phyloP scores from a whole-genome alignment of 2,888 invertebrate species.

The Cephus pulcher region DNA sequence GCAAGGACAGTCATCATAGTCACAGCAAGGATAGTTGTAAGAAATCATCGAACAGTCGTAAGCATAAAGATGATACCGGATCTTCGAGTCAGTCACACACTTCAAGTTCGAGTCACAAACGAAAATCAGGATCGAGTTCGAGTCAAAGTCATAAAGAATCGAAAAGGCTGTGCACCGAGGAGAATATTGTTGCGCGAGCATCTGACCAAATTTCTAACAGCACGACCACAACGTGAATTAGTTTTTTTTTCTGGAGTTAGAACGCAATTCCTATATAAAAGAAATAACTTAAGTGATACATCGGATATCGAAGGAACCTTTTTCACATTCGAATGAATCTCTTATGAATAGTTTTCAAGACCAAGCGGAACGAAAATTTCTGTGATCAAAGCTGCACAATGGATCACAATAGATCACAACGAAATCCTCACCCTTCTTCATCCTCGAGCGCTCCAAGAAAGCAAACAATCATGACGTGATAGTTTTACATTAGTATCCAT shows the following conservation, averaged over 20 bases:
- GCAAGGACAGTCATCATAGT: conserved; percentile 38
- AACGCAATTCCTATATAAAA: not conserved
- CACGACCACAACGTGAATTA: conserved; percentile 15
- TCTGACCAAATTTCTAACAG: conserved; percentile 27
- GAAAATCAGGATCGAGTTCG: conserved; percentile 50
- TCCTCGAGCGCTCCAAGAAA: not conserved
- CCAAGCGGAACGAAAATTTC: not conserved
- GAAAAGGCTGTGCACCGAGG: conserved; percentile 48
- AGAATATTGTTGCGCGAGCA: conserved; percentile 25
- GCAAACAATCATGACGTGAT: not conserved
- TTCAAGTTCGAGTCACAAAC: conserved; percentile 52
- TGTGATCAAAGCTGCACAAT: not conserved
- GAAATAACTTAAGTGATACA: not conserved
- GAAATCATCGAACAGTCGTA: conserved; percentile 37
- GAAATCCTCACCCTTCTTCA: not conserved
- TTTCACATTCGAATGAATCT: not conserved
- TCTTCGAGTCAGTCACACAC: conserved; percentile 42
- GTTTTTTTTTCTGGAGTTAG: not conserved
- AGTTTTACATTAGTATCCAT: not conserved
- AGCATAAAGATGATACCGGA: conserved; percentile 28
- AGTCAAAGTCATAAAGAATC: conserved; percentile 40
- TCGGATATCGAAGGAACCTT: not conserved
- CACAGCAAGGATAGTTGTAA: conserved; percentile 40
- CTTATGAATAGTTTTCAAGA: not conserved
- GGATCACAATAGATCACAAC: not conserved